Percentiles rank a stretch among this genome's conserved stretches.
Conservation (phyloP, 2,113 vertebrate species). For the Orientallactaga bullata region DNA sequence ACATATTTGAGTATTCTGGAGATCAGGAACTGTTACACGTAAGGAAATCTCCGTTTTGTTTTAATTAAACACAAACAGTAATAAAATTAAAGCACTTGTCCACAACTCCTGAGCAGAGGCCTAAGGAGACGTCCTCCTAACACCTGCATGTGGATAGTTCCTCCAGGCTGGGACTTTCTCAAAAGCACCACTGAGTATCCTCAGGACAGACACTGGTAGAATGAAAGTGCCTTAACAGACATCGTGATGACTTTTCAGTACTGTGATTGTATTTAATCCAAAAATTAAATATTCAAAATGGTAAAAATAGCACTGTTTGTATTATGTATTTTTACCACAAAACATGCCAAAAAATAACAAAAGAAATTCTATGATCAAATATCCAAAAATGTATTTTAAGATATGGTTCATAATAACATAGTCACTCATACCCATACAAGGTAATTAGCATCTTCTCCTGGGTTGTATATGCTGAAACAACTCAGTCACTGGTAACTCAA, state of each 20-base stretch:
- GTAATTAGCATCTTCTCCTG: not conserved
- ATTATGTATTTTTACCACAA: not conserved
- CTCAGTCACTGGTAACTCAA: not conserved
- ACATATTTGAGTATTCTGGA: not conserved
- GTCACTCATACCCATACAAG: not conserved
- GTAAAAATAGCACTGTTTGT: not conserved
- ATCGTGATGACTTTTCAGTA: rapidly evolving
- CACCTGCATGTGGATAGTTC: not conserved
- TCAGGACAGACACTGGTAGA: not conserved
- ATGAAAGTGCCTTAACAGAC: not conserved
- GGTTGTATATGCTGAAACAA: not conserved
- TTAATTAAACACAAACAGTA: no score
- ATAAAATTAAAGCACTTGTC: not conserved
- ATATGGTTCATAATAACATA: not conserved
- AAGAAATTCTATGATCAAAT: not conserved
- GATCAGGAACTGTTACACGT: not conserved
- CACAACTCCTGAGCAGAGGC: no score
- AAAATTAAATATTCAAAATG: rapidly evolving
- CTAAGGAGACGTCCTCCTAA: no score
- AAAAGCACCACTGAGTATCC: not conserved
- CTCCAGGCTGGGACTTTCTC: not conserved
- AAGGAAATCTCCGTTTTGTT: not conserved
- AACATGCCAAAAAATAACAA: not conserved
- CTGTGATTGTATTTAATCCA: rapidly evolving
- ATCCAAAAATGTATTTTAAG: not conserved